Conservation (phyloP, 2,888 invertebrate species). For the Heteropelma amictum region DNA sequence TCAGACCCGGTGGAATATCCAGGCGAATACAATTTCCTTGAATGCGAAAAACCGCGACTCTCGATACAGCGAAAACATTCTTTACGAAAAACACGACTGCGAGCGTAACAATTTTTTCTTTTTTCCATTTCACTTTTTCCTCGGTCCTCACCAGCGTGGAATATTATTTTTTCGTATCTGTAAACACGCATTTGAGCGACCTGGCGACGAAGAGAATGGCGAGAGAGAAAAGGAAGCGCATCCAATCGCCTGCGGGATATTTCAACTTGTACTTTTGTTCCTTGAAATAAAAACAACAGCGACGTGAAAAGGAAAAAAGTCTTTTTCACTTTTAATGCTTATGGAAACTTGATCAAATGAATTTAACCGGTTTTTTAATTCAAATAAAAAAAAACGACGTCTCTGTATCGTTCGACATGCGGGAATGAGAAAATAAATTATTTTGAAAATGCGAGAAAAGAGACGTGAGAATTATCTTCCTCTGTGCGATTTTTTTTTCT, state of each 20-base stretch:
- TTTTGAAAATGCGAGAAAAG: no score
- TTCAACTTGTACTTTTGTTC: not conserved
- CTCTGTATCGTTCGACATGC: no score
- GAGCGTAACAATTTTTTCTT: not conserved
- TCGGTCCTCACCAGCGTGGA: not conserved
- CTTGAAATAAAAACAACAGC: no score
- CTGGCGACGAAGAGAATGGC: not conserved
- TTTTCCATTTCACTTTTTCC: not conserved
- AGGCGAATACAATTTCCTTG: constrained; percentile 50
- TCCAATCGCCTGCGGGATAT: not conserved
- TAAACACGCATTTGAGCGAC: constrained; percentile 16
- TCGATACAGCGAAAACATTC: constrained; percentile 34
- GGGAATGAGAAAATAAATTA: no score
- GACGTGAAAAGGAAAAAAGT: no score
- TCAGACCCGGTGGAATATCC: constrained; percentile 34
- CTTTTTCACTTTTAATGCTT: no score
- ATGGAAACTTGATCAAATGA: no score
- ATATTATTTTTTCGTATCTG: not conserved
- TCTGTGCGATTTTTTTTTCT: no score
- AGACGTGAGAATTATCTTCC: no score
- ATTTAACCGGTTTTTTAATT: no score
- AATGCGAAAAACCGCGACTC: constrained; percentile 45
- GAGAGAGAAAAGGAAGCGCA: not conserved
- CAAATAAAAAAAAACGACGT: no score
- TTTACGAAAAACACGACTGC: not conserved